Evolutionary conservation across 1,140 invertebrate genomes (phyloP).

Genomic region (Tetranychus urticae): DNA sequence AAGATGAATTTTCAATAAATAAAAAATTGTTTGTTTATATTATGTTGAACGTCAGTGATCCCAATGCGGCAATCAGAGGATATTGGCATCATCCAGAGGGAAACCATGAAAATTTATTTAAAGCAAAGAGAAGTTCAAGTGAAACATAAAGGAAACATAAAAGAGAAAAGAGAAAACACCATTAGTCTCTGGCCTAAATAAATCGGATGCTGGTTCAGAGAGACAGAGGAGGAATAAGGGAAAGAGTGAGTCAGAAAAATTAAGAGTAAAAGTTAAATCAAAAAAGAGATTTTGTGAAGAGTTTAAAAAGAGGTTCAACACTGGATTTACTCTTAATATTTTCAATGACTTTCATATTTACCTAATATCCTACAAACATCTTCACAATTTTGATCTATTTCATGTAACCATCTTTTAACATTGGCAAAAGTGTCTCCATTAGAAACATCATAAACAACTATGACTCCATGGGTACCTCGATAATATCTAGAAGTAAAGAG

Average conservation of each 20-base stretch:
- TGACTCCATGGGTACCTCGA: constrained; percentile 91
- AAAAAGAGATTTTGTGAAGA: background rate
- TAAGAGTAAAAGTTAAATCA: background rate
- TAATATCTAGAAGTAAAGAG: constrained; percentile 46
- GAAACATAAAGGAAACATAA: too few species aligned
- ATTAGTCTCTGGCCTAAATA: too few species aligned
- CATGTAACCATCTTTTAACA: constrained; percentile 69
- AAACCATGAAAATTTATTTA: too few species aligned
- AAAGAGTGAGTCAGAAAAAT: background rate
- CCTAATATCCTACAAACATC: constrained; percentile 94
- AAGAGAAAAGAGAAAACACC: background rate
- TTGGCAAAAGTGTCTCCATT: constrained; percentile 97
- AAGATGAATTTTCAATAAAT: too few species aligned
- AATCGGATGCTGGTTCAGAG: too few species aligned
- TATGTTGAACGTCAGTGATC: too few species aligned
- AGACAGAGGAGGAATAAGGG: background rate
- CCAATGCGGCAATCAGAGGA: too few species aligned
- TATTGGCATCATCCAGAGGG: too few species aligned
- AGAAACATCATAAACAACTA: constrained; percentile 97
- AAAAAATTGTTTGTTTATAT: too few species aligned
- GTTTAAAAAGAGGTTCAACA: background rate
- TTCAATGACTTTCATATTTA: constrained; percentile 21
- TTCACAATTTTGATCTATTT: constrained; percentile 99
- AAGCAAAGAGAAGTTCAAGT: too few species aligned
- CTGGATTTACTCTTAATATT: background rate